phyloP scores from a whole-genome alignment of 2,797 vertebrate species.

The Molossus alvarezi region DNA sequence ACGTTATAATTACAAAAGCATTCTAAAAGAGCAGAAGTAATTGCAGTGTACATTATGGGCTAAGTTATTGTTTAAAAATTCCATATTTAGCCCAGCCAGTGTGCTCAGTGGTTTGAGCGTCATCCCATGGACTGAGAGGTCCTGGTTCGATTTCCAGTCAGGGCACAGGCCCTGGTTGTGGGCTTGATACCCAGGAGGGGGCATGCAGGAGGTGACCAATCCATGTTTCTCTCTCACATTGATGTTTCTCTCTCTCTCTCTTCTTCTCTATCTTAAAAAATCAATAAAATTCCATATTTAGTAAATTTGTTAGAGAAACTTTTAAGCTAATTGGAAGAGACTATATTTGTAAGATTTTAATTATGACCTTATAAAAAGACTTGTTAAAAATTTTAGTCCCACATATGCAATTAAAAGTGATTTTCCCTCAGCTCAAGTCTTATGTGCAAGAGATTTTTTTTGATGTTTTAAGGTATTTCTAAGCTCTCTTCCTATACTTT shows the following conservation, averaged over 20 bases:
- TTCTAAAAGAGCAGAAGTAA: conserved; percentile 26
- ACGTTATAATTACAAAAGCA: conserved; percentile 48
- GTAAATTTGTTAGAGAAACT: conserved; percentile 57
- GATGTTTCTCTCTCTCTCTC: no score
- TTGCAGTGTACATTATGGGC: neutral
- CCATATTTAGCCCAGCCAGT: neutral
- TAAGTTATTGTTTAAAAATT: conserved; percentile 61
- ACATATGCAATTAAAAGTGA: conserved; percentile 16
- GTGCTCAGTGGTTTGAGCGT: no score
- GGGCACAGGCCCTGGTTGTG: no score
- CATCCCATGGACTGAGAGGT: no score
- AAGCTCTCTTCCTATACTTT: conserved; percentile 6
- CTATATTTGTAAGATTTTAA: conserved; percentile 40
- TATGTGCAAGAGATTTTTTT: conserved; percentile 6
- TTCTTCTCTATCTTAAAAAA: no score
- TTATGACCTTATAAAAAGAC: conserved; percentile 13
- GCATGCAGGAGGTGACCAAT: no score
- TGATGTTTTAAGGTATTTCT: conserved; percentile 2
- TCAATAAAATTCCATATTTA: neutral
- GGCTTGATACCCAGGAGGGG: no score
- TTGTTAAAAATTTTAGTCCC: neutral
- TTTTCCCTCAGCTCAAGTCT: neutral
- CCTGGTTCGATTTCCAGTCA: no score
- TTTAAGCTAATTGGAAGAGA: conserved; percentile 41
- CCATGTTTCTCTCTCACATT: no score